A percentile compares a stretch with the other conserved stretches of the same genome.
Conservation (phyloP, 2,797 vertebrate genomes). For the Melanotaenia boesemani region DNA sequence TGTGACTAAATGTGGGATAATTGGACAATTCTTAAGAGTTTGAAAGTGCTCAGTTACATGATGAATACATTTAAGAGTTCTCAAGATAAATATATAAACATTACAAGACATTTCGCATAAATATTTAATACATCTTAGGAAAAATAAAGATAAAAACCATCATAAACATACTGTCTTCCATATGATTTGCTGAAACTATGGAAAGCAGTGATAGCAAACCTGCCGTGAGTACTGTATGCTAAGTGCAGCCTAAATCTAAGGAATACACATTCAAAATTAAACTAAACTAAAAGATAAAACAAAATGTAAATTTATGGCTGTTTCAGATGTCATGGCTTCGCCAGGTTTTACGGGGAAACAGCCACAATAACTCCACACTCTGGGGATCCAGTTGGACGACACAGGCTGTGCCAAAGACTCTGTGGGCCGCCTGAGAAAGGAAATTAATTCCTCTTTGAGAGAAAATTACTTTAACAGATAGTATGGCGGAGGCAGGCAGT, state of each 20-base stretch:
- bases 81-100: neutral
- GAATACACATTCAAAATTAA: neutral
- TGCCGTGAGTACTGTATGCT: neutral
- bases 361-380: conserved; percentile 32
- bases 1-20: neutral
- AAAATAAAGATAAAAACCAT: conserved; percentile 5
- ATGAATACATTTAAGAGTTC: neutral
- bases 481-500: conserved; percentile 60
- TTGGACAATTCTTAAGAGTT: neutral
- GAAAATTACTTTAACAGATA: conserved; percentile 98
- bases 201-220: neutral
- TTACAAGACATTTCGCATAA: neutral
- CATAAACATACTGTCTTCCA: neutral
- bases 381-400: conserved; percentile 49
- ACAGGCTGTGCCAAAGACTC: conserved; percentile 69
- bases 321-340: conserved; percentile 6
- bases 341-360: conserved; percentile 32
- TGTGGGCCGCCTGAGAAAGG: conserved; percentile 82
- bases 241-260: neutral
- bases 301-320: neutral
- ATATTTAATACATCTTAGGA: neutral
- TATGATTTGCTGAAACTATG: neutral
- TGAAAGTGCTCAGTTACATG: neutral
- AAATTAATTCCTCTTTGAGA: conserved; percentile 94
- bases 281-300: conserved; percentile 4